A percentile compares a stretch with the other conserved stretches of the same genome.
Evolutionary conservation across 92 coral and sea anemone genomes (phyloP).

Genomic region (Phenganax subtilis): DNA sequence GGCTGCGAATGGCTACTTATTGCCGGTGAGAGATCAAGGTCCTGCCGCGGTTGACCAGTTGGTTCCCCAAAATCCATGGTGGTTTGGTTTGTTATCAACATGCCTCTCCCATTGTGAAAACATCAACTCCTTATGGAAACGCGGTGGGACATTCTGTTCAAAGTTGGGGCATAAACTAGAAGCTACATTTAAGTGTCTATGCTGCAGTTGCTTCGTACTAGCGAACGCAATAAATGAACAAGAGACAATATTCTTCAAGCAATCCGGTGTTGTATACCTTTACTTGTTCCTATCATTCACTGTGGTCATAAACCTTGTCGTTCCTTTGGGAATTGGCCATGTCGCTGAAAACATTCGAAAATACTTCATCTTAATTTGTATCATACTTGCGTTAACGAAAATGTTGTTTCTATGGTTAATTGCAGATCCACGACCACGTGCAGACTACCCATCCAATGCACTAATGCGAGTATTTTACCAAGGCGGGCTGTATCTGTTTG

Average conservation of each 20-base stretch:
- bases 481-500: constrained; percentile 16
- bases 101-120: not conserved
- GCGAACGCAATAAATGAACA: not conserved
- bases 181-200: not conserved
- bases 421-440: not conserved
- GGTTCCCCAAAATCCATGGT: constrained; percentile 8
- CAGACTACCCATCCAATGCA: not conserved
- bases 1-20: not conserved
- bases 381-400: not conserved
- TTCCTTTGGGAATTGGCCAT: not conserved
- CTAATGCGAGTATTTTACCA: constrained; percentile 2
- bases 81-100: not conserved
- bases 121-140: not conserved
- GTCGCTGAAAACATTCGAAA: not conserved
- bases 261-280: not conserved
- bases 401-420: not conserved
- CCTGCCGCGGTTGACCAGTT: not conserved
- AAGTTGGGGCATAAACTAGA: not conserved
- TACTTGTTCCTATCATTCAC: not conserved
- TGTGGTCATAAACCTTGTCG: not conserved
- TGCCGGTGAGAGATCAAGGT: not conserved
- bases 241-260: not conserved
- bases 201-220: not conserved
- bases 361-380: not conserved
- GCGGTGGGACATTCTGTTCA: not conserved